Base-by-base conservation (phyloP, 2,888 invertebrate genomes). In the Bedellia somnulentella region DNA sequence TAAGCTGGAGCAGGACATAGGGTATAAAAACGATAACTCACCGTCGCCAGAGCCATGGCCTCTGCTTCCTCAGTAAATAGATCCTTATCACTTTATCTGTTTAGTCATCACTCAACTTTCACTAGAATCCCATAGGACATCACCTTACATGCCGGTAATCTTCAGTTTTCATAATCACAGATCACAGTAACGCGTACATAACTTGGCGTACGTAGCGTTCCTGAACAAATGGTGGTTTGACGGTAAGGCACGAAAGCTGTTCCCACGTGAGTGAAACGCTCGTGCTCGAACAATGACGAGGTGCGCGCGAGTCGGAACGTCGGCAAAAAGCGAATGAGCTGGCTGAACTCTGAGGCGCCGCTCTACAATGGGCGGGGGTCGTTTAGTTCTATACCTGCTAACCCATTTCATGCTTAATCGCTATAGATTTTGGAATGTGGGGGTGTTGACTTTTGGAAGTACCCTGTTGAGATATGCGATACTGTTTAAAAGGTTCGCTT, bases 221-320 rank as follows among this genome's bases (percentile, higher is more conserved):
- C 47, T 45, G 42, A 48, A 47, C 52, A 55, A 57, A 63, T 56
- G 53, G 47, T 40, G 46, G 42, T n/a, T n/a, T 38, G 42, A 47
- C 42, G 47, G 58, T 67, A 63, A 59, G 54, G 53, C 68, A 70
- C 70, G 55, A 57, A 57, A 43, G 47, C 41, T 45, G 56, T 71
- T 75, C 73, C 61, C 73, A 75, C 73, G 71, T 53, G 55, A 61
- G 70, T 63, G 73, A 75, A 71, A 73, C 66, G 71, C 61, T 49
- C 51, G 50, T 46, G 45, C 39, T 35, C 43, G 40, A 57, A 63
- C 62, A 67, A 68, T 62, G 46, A 11, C n/a, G 56, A 54, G 55
- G 57, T 68, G 70, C 73, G 71, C 67, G 66, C 54, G 68, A 58
- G 64, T 70, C 64, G 73, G 73, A 71, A 75, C 73, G 73, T 62